phyloP scores from a whole-genome alignment of 2,797 vertebrate genomes.

The Florisuga fusca region DNA sequence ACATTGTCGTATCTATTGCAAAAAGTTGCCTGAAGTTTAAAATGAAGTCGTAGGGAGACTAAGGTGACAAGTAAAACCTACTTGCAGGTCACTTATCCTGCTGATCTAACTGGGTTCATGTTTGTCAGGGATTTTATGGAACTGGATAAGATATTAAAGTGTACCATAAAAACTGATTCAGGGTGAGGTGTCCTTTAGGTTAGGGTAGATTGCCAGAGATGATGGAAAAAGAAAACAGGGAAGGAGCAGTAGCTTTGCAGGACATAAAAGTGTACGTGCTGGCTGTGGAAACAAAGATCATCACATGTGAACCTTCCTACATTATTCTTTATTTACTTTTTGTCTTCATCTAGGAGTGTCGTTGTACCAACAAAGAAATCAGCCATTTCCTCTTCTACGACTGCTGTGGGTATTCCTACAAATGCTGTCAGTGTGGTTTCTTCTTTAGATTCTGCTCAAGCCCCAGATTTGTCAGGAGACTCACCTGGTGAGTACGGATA shows the following conservation, averaged over 20 bases:
- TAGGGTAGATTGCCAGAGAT: not conserved
- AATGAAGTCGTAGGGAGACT: not conserved
- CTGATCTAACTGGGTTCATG: not conserved
- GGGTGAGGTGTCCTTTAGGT: not conserved
- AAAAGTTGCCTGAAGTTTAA: not conserved
- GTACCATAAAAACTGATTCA: not conserved
- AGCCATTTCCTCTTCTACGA: slow-evolving; percentile 70
- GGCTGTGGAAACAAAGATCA: not conserved
- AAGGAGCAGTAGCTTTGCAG: not conserved
- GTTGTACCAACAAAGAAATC: slow-evolving; percentile 90
- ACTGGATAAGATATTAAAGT: not conserved
- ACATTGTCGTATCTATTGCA: not conserved
- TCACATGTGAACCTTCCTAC: not conserved
- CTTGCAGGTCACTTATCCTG: not conserved
- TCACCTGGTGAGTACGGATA: slow-evolving; percentile 82
- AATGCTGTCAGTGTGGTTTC: slow-evolving; percentile 92
- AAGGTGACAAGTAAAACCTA: not conserved
- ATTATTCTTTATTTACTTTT: not conserved
- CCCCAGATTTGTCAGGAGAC: slow-evolving; percentile 73
- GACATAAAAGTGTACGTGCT: not conserved
- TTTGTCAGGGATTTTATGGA: not conserved
- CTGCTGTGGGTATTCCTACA: slow-evolving; percentile 65
- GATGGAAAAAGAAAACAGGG: not conserved
- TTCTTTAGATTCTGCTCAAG: slow-evolving; percentile 83
- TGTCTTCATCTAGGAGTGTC: slow-evolving; percentile 86